Evolutionary conservation across 1,140 invertebrate genomes (phyloP).

Genomic region (Scylla paramamosain): DNA sequence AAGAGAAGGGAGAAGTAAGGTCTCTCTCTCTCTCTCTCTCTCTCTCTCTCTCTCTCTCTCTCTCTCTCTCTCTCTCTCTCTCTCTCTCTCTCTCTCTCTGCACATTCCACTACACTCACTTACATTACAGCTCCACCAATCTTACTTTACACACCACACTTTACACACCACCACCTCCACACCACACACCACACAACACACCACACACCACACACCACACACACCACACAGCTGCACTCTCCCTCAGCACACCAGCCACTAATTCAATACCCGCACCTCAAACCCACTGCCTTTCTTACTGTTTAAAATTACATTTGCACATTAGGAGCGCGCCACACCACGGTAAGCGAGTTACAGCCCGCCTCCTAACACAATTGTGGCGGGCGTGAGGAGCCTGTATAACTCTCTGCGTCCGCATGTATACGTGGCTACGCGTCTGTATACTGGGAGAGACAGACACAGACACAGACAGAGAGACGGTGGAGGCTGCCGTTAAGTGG

Average conservation of each 20-base stretch:
- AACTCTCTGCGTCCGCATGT: background rate
- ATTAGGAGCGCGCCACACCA: slow-evolving; percentile 55
- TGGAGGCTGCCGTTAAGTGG: too few species aligned
- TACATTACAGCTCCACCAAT: background rate
- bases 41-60: background rate
- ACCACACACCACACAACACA: background rate
- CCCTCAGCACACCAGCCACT: background rate
- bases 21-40: background rate
- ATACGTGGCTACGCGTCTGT: background rate
- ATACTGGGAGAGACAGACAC: slow-evolving; percentile 16
- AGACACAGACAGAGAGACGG: background rate
- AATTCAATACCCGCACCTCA: slow-evolving; percentile 62
- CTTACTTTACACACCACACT: too few species aligned
- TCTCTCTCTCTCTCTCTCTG: slow-evolving; percentile 47
- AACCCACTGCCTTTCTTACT: slow-evolving; percentile 70
- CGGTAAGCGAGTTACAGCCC: slow-evolving; percentile 60
- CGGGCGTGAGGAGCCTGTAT: slow-evolving; percentile 38
- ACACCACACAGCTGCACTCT: too few species aligned
- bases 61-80: slow-evolving; percentile 44
- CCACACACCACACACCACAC: background rate
- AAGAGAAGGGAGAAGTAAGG: background rate
- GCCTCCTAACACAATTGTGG: slow-evolving; percentile 61
- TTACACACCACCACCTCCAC: background rate
- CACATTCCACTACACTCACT: background rate
- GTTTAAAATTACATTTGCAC: slow-evolving; percentile 70